phyloP scores from a whole-genome alignment of 2,113 vertebrate genomes.

The Antigone vipio region DNA sequence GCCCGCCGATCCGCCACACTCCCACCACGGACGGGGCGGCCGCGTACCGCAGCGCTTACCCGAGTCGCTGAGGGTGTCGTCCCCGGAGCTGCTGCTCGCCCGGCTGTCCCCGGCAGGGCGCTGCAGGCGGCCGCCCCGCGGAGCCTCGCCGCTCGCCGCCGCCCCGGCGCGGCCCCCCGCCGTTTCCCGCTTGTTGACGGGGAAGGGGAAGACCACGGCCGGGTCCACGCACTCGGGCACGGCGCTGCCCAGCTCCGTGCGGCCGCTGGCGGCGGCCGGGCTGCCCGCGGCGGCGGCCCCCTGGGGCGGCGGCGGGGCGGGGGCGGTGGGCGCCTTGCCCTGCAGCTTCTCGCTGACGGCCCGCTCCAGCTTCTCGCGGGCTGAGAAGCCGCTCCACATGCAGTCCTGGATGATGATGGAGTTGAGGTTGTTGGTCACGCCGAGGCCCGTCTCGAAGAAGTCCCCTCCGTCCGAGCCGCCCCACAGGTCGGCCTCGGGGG shows the following conservation, averaged over 20 bases:
- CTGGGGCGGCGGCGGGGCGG: neutral
- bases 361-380: slow-evolving; percentile 92
- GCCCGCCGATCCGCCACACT: neutral
- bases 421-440: slow-evolving; percentile 83
- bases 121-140: neutral
- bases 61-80: slow-evolving; percentile 87
- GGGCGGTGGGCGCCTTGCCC: slow-evolving; percentile 65
- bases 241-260: slow-evolving; percentile 75
- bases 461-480: slow-evolving; percentile 77
- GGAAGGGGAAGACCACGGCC: slow-evolving; percentile 89
- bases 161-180: neutral
- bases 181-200: slow-evolving; percentile 79
- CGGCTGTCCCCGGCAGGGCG: slow-evolving; percentile 18
- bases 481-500: slow-evolving; percentile 83
- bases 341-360: slow-evolving; percentile 92
- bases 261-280: neutral
- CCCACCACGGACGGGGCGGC: neutral
- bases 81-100: slow-evolving; percentile 72
- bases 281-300: neutral
- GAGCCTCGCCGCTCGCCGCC: neutral
- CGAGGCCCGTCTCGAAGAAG: slow-evolving; percentile 75
- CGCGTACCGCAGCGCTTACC: slow-evolving; percentile 72
- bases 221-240: slow-evolving; percentile 90
- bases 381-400: slow-evolving; percentile 98
- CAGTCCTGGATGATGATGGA: slow-evolving; percentile 97